A percentile compares a stretch with the other conserved stretches of the same genome.
Conservation (phyloP, 2,797 vertebrate species). For the Anguilla pacifica region DNA sequence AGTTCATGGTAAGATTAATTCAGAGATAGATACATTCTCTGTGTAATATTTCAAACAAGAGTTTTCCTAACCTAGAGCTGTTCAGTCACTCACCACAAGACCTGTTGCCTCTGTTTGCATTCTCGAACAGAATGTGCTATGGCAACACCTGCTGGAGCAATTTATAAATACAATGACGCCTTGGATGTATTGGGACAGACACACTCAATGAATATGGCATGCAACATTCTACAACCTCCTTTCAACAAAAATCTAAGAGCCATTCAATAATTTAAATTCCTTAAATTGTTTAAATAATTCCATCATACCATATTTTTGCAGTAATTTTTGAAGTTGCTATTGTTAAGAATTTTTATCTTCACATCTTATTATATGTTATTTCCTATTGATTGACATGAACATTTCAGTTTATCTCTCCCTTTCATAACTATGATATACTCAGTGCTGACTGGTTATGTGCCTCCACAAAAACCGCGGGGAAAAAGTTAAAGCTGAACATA, state of each 20-base stretch:
- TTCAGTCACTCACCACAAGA: neutral
- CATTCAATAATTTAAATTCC: neutral
- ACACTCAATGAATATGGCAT: neutral
- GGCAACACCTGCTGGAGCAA: conserved; percentile 82
- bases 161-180: conserved; percentile 71
- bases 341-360: neutral
- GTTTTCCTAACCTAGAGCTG: conserved; percentile 29
- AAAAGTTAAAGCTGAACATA: no score
- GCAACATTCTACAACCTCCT: neutral
- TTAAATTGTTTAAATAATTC: neutral
- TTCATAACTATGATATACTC: neutral
- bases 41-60: neutral
- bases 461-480: neutral
- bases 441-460: neutral
- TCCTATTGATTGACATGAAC: neutral
- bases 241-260: neutral
- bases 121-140: conserved; percentile 64
- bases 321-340: neutral
- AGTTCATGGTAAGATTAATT: neutral
- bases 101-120: neutral
- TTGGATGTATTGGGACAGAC: conserved; percentile 26
- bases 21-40: neutral
- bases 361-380: neutral
- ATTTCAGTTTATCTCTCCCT: neutral
- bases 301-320: neutral